phyloP scores from a whole-genome alignment of 2,113 vertebrate genomes.

The Calyptomena viridis region DNA sequence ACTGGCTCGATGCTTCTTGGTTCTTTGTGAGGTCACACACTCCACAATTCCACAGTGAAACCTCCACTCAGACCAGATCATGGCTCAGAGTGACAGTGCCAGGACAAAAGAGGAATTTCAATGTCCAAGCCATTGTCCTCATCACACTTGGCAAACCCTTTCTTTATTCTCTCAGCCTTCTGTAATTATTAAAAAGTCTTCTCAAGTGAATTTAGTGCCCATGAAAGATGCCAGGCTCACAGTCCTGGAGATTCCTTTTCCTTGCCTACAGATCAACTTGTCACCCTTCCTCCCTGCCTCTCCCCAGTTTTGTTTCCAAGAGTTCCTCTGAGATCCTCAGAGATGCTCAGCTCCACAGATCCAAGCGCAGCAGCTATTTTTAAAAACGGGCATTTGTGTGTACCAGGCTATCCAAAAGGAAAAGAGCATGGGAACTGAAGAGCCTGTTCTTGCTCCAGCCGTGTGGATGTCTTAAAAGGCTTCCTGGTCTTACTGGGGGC shows the following conservation, averaged over 20 bases:
- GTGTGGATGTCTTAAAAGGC: not conserved
- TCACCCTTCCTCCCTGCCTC: not conserved
- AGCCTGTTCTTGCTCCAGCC: not conserved
- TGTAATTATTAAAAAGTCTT: constrained; percentile 25
- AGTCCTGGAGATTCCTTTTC: not conserved
- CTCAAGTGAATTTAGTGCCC: constrained; percentile 9
- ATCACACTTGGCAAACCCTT: constrained; percentile 29
- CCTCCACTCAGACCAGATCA: not conserved
- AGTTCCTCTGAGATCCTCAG: not conserved
- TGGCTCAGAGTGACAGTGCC: not conserved
- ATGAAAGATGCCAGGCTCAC: not conserved
- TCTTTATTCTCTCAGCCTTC: not conserved
- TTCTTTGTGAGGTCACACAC: constrained; percentile 1
- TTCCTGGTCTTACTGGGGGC: not conserved
- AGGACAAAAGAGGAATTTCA: not conserved
- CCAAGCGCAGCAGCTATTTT: not conserved
- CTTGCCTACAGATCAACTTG: not conserved
- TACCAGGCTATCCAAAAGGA: not conserved
- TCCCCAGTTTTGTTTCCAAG: not conserved
- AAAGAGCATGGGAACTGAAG: not conserved
- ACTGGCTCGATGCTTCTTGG: not conserved
- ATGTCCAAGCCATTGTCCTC: not conserved
- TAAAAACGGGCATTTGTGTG: not conserved
- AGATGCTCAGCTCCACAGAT: not conserved
- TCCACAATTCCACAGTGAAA: not conserved